Percentiles rank a stretch among this genome's conserved stretches.
These are phyloP conservation scores for Caenorhabditis becei DNA, from an alignment of 2,888 invertebrate species.

Conservation along the genomic window DNA sequence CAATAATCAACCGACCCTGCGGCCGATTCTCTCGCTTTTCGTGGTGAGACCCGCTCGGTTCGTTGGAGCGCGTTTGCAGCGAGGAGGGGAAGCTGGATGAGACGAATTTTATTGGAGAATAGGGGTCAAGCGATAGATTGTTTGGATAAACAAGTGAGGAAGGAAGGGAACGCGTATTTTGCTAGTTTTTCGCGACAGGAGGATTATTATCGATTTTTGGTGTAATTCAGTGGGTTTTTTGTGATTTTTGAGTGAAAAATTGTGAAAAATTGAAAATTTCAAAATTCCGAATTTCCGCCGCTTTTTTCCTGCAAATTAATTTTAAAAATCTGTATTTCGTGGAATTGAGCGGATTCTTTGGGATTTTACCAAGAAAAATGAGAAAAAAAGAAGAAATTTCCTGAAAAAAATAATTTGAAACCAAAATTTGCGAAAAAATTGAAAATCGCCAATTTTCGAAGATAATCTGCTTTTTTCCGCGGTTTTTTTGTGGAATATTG, in stretches of 20 bases:
- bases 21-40: constrained; percentile 44
- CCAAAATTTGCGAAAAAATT: background rate
- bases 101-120: background rate
- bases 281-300: no score
- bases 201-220: background rate
- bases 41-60: constrained; percentile 39
- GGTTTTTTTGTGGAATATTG: no score
- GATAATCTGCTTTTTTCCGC: no score
- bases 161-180: constrained; percentile 2
- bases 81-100: background rate
- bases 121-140: constrained; percentile 8
- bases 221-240: background rate
- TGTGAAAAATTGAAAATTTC: background rate
- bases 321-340: background rate
- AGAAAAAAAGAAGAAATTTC: no score
- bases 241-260: background rate
- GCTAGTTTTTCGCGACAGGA: constrained; percentile 3
- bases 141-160: constrained; percentile 38
- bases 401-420: background rate
- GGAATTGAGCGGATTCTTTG: background rate
- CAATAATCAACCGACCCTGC: constrained; percentile 60
- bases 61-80: constrained; percentile 44
- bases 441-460: no score
- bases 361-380: background rate
- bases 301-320: no score